These are phyloP conservation scores for Crocidura indochinensis DNA, from an alignment of 2,797 vertebrate species.

Conservation along the genomic window DNA sequence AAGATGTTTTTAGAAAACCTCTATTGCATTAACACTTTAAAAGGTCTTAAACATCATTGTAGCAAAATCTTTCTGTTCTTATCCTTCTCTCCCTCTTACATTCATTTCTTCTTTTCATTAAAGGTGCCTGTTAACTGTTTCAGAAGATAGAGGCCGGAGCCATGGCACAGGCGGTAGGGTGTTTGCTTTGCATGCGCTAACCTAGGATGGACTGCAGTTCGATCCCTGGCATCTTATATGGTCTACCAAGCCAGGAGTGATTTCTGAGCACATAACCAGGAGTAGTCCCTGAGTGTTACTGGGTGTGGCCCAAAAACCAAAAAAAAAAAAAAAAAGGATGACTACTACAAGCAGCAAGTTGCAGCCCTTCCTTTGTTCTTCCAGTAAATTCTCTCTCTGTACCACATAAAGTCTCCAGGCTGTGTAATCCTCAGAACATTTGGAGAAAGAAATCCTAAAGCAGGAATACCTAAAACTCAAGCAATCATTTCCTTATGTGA, in stretches of 20 bases:
- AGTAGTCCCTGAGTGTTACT: too few species aligned
- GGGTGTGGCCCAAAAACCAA: too few species aligned
- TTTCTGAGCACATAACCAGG: too few species aligned
- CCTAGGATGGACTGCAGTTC: too few species aligned
- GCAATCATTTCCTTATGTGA: constrained; percentile 6
- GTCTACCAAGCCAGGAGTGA: too few species aligned
- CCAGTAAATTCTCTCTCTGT: not conserved
- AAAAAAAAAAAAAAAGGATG: too few species aligned
- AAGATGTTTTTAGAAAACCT: constrained; percentile 16
- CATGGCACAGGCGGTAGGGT: too few species aligned
- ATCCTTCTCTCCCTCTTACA: not conserved
- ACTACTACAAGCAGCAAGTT: not conserved
- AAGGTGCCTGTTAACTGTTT: not conserved
- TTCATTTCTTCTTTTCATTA: not conserved
- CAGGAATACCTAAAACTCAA: not conserved
- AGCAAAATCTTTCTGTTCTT: not conserved
- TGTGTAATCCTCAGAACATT: not conserved
- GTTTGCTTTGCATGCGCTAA: too few species aligned
- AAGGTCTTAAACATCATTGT: not conserved
- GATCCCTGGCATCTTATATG: too few species aligned
- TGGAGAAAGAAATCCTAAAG: constrained; percentile 30
- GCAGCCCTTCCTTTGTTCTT: not conserved
- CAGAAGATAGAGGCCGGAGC: not conserved
- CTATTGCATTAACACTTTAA: not conserved
- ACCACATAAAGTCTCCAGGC: not conserved